Conservation (phyloP, 1,140 invertebrate genomes). For the Sinonovacula constricta region DNA sequence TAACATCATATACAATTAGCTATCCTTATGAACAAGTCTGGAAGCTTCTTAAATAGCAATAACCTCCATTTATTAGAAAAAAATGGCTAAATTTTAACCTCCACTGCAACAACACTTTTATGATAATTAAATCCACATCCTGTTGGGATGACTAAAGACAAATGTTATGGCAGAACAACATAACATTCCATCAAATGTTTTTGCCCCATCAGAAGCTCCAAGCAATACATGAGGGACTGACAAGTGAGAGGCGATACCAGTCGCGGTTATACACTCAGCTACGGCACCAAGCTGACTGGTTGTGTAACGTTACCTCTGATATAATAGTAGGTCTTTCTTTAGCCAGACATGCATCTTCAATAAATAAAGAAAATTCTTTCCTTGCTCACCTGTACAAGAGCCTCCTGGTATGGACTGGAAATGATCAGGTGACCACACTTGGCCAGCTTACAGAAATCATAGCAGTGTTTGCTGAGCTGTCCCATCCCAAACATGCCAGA, state of each 20-base stretch:
- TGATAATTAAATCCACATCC: too few species aligned
- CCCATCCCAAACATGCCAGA: constrained; percentile 32
- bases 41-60: too few species aligned
- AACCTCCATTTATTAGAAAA: too few species aligned
- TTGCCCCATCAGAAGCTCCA: background rate
- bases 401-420: constrained; percentile 36
- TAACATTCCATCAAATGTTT: too few species aligned
- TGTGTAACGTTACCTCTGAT: background rate
- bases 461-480: constrained; percentile 24
- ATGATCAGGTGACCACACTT: constrained; percentile 47
- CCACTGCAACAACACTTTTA: too few species aligned
- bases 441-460: constrained; percentile 45
- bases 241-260: background rate
- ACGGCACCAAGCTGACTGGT: background rate
- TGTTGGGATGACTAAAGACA: too few species aligned
- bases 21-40: too few species aligned
- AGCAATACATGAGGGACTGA: background rate
- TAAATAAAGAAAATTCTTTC: background rate
- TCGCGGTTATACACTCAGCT: background rate
- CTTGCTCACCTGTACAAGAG: constrained; percentile 21
- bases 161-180: too few species aligned
- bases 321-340: background rate
- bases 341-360: background rate
- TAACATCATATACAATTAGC: too few species aligned
- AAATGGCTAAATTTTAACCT: too few species aligned